Evolutionary conservation across 2,797 vertebrate species (phyloP).

Genomic region (Ceyx erithaca): DNA sequence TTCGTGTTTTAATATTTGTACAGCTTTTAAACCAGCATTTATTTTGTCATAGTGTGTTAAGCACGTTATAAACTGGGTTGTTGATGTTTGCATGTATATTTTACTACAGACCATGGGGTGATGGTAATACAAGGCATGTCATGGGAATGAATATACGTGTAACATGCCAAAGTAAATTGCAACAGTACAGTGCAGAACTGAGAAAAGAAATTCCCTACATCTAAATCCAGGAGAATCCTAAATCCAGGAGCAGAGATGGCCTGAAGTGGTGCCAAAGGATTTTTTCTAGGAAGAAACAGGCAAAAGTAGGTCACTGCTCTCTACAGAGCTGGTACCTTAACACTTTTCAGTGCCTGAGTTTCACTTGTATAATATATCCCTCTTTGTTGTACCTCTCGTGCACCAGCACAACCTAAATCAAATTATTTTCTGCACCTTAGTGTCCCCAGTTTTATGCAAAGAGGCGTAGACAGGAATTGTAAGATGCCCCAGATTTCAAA

Average conservation of each 20-base stretch:
- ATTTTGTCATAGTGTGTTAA: not conserved
- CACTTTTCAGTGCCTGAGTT: not conserved
- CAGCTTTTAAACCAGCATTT: not conserved
- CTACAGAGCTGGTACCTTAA: not conserved
- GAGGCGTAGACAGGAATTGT: not conserved
- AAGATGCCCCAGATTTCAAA: not conserved
- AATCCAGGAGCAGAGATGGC: not conserved
- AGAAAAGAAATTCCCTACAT: not conserved
- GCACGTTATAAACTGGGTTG: not conserved
- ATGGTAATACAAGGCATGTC: not conserved
- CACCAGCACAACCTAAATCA: not conserved
- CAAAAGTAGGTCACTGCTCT: slow-evolving; percentile 20
- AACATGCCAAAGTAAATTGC: not conserved
- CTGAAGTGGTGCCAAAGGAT: not conserved
- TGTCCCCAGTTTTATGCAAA: not conserved
- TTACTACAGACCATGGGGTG: not conserved
- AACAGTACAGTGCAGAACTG: not conserved
- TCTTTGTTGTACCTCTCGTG: not conserved
- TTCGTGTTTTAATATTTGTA: not conserved
- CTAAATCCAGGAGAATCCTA: no score
- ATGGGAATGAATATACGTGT: not conserved
- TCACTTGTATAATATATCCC: not conserved
- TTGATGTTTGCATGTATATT: not conserved
- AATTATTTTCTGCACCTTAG: not conserved
- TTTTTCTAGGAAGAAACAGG: slow-evolving; percentile 9